Evolutionary conservation across 2,113 vertebrate genomes (phyloP), one percentile per base, ranked within the genome.

Genomic region (Nesospiza acunhae): DNA sequence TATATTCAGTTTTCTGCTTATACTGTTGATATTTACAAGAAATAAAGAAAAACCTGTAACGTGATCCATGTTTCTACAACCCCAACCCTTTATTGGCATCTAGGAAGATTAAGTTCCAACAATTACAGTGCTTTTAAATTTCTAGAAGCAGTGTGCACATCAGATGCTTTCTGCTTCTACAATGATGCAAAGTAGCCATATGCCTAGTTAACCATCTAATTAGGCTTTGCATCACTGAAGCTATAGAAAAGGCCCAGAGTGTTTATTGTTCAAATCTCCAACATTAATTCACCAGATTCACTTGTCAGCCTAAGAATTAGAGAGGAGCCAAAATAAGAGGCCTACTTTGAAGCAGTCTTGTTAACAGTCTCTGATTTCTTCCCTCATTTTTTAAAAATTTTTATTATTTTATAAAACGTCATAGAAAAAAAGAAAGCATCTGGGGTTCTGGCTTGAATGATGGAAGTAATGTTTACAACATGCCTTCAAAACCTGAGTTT

Each of bases 161-260:
- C 64, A 91, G 81, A 81, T 96, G 81, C 87, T 93, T 94, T 89
- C 77, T 91, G 74, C 60, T 68, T 27, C 41, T 86, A 76, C 75
- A 90, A 49, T 64, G 74, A 95, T 94, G 94, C 90, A 93, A 93
- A 96, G 89, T 59, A 95, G 93, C 90, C 93, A 66, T 90, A 93
- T 95, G 84, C 81, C 80, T 80, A 50, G 85, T 91, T 92, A 94
- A 89, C 76, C 58, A 62, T 75, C 80, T 86, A 67, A 94, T 96
- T 94, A 95, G 84, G 35, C 47, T 87, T 74, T 93, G 95, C 83
- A 84, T 95, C 95, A 64, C 64, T 93, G 95, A 77, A 94, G 89
- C 24, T 18, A 37, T 1, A 93, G 75, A 96, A 95, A 94, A 88
- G 60, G 35, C 77, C 35, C 74, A 27, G 46, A 55, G 84, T 80